Conservation (phyloP, 2,888 invertebrate species). For the Julus scanicus region DNA sequence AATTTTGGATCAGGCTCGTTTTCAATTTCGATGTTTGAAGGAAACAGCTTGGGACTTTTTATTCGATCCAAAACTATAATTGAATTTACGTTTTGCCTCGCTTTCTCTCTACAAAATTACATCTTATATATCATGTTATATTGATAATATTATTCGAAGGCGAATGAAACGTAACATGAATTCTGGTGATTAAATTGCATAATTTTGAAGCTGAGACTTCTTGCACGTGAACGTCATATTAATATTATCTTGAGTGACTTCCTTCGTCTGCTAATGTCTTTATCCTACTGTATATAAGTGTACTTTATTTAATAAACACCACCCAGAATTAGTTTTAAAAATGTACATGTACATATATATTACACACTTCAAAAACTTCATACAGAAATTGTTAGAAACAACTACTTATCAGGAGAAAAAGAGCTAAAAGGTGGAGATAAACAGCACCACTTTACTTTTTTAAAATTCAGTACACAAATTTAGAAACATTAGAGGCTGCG, state of each 20-base stretch:
- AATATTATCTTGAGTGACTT: neutral
- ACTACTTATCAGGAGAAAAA: too few species aligned
- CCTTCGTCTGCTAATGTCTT: neutral
- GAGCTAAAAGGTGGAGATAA: too few species aligned
- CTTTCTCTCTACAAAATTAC: neutral
- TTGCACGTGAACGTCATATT: neutral
- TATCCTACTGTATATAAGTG: neutral
- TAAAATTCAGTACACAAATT: too few species aligned
- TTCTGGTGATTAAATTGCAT: neutral
- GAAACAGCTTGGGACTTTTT: neutral
- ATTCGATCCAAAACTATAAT: neutral
- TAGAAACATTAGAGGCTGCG: too few species aligned
- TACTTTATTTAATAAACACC: too few species aligned
- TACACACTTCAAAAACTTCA: too few species aligned
- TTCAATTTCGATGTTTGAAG: neutral
- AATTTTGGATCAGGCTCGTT: neutral
- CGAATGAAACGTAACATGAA: neutral
- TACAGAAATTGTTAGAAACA: too few species aligned
- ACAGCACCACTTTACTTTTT: too few species aligned
- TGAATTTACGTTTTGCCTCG: neutral
- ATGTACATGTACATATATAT: too few species aligned
- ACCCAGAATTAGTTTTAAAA: too few species aligned
- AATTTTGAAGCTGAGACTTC: neutral
- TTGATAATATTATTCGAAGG: neutral
- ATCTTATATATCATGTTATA: neutral